phyloP scores from a whole-genome alignment of 2,888 invertebrate species.

The Panopea generosa region DNA sequence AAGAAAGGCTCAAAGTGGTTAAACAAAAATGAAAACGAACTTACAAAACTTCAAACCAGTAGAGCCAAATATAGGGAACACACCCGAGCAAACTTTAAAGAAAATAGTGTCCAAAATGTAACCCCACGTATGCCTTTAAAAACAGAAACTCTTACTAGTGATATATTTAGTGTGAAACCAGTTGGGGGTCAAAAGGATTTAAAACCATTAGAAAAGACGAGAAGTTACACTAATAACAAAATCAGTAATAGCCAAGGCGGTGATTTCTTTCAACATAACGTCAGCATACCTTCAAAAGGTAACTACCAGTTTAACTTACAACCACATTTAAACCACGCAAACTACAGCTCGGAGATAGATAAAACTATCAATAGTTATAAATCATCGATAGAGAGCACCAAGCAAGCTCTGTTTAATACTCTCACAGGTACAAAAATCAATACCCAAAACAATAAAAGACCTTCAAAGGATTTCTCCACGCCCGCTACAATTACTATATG shows the following conservation, averaged over 20 bases:
- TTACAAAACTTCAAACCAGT: conserved; percentile 37
- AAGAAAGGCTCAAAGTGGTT: conserved; percentile 64
- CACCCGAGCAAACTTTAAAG: conserved; percentile 35
- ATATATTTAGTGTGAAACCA: conserved; percentile 67
- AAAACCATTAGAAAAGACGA: conserved; percentile 63
- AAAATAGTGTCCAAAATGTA: conserved; percentile 19
- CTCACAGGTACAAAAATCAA: conserved; percentile 67
- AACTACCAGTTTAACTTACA: not conserved
- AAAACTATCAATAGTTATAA: conserved; percentile 63
- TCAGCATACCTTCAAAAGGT: no score
- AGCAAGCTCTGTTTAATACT: conserved; percentile 65
- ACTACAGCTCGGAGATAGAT: conserved; percentile 54
- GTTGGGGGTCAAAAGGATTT: conserved; percentile 63
- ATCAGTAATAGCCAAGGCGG: conserved; percentile 14
- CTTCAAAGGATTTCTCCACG: conserved; percentile 57
- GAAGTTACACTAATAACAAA: conserved; percentile 17
- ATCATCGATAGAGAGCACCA: conserved; percentile 61
- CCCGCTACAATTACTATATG: conserved; percentile 68
- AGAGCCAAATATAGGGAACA: conserved; percentile 39
- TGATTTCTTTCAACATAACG: conserved; percentile 10
- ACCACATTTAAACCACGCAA: conserved; percentile 21
- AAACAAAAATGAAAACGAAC: conserved; percentile 56
- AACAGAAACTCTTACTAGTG: conserved; percentile 63
- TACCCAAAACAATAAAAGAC: conserved; percentile 51
- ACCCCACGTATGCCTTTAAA: conserved; percentile 54